Percentiles rank a stretch among this genome's conserved stretches.
These are phyloP conservation scores for Pseudopipra pipra DNA, from an alignment of 2,113 vertebrate species.

Conservation along the genomic window DNA sequence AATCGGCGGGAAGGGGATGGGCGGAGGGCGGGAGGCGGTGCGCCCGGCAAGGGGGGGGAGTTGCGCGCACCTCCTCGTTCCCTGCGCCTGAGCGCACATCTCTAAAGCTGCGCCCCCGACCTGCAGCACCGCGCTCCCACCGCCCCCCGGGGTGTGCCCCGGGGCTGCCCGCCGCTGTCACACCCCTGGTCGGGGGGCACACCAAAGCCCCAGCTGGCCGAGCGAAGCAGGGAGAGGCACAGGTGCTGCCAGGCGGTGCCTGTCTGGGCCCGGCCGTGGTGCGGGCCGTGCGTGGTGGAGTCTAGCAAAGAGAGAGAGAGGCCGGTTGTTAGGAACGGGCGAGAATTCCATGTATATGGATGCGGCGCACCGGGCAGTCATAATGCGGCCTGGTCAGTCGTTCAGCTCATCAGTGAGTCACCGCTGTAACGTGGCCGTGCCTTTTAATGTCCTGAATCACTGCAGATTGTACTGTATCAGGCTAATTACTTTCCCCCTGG, in stretches of 20 bases:
- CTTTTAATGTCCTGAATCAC: not conserved
- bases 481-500: not conserved
- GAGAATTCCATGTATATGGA: not conserved
- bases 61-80: not conserved
- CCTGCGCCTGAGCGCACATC: not conserved
- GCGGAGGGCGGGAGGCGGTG: not conserved
- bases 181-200: fast-evolving
- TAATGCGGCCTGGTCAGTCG: not conserved
- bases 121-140: fast-evolving
- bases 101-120: not conserved
- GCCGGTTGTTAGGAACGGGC: no score
- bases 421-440: not conserved
- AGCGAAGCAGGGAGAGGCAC: not conserved
- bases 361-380: not conserved
- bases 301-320: no score
- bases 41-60: not conserved
- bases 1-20: not conserved
- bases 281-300: not conserved
- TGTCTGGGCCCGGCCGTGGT: not conserved
- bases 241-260: not conserved
- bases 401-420: not conserved
- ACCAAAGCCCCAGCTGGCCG: not conserved
- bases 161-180: not conserved
- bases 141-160: not conserved
- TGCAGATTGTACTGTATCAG: not conserved